Base-by-base conservation (phyloP, 2,888 invertebrate genomes). In the Drosophila recens region DNA sequence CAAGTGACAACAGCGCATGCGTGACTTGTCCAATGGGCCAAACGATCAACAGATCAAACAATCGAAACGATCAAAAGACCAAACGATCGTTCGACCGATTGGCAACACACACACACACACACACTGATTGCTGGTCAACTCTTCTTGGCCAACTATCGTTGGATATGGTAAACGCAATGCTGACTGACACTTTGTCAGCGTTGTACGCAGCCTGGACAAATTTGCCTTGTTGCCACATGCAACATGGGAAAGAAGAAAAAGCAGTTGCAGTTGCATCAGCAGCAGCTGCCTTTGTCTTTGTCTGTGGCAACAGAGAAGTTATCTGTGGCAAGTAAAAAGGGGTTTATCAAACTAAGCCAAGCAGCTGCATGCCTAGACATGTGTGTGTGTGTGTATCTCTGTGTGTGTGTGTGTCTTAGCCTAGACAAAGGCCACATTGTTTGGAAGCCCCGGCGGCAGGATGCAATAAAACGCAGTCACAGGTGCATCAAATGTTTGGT, bases 391-490 rank as follows among this genome's bases (percentile, higher is more conserved):
- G 17, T 46, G 13, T 27, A 0, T 46, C 0, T 23, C 3, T 45
- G 11, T 56, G 11, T 36, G 20, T 33, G 17, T 52, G 27, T 58
- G 13, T 20, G 23, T 52, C 8, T 57, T 36, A 36, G 71, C 68
- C 78, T 80, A 85, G 85, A 82, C 82, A 84, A 85, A 78, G 75
- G 72, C 69, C 45, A 42, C 81, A 82, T 82, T 82, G 80, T 83
- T 72, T 36, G 64, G 30, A 30, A 36, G 64, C 20, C 54, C 38
- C 69, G 46, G 66, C 54, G 65, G 72, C 87, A 84, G 84, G 84
- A 84, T 84, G 84, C 87, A 87, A 87, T 84, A 87, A 85, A 86
- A 87, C 79, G 86, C 81, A 78, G 80, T 80, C 82, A 79, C 80
- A 80, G 79, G 79, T 79, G 75, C 78, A 80, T 78, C 81, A 80